Evolutionary conservation across 2,888 invertebrate genomes (phyloP).

Genomic region (Celastrina argiolus): DNA sequence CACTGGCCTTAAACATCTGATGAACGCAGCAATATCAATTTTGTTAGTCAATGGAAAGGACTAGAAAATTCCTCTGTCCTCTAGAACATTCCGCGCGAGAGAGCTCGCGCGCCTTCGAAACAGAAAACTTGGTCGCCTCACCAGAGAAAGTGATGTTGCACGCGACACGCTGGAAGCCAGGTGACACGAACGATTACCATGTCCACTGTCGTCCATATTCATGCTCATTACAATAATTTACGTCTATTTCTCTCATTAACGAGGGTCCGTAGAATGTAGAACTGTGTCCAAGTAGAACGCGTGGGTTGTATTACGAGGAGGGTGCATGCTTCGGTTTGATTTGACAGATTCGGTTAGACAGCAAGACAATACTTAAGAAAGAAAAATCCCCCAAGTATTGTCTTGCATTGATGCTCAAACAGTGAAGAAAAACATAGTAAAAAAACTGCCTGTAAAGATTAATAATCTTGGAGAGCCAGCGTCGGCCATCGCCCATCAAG

Average conservation of each 20-base stretch:
- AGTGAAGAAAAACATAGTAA: too few relatives aligned
- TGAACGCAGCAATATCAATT: not conserved
- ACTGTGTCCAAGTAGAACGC: too few relatives aligned
- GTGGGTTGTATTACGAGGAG: too few relatives aligned
- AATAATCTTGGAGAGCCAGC: too few relatives aligned
- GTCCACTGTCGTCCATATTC: conserved; percentile 33
- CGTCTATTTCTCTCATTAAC: not conserved
- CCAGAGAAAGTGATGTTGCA: conserved; percentile 65
- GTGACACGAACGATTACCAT: conserved; percentile 52
- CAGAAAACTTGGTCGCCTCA: conserved; percentile 54
- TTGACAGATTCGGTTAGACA: too few relatives aligned
- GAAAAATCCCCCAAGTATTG: too few relatives aligned
- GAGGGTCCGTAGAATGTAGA: not conserved
- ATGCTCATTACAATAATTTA: conserved; percentile 23
- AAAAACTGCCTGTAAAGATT: too few relatives aligned
- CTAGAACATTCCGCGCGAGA: conserved; percentile 57
- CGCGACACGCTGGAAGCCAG: conserved; percentile 51
- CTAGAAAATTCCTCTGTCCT: conserved; percentile 31
- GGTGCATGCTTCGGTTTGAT: too few relatives aligned
- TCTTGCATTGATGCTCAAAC: too few relatives aligned
- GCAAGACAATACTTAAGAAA: too few relatives aligned
- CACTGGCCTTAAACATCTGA: too few relatives aligned
- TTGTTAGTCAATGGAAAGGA: conserved; percentile 20
- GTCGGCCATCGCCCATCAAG: too few relatives aligned
- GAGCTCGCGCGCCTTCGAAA: conserved; percentile 59